These are phyloP conservation scores for Boloria euphrosyne DNA, from an alignment of 2,888 invertebrate species.

Conservation along the genomic window DNA sequence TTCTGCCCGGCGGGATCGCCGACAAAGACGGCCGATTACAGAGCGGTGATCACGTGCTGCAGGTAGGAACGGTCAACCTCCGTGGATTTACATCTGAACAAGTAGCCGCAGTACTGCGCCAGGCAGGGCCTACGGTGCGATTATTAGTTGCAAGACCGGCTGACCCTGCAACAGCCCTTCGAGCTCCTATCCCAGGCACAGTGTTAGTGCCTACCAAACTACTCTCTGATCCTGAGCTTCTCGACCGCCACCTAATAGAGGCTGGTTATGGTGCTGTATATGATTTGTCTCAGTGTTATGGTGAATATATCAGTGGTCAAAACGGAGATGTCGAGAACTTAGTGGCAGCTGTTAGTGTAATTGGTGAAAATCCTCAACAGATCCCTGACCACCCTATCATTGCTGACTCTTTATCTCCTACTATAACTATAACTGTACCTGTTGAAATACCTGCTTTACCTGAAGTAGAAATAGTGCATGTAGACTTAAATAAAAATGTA, in stretches of 20 bases:
- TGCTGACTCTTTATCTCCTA: constrained; percentile 64
- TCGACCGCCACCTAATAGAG: constrained; percentile 92
- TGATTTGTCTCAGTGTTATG: constrained; percentile 71
- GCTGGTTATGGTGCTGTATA: constrained; percentile 86
- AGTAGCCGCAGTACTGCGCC: constrained; percentile 86
- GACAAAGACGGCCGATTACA: constrained; percentile 97
- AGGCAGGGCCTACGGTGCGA: constrained; percentile 91
- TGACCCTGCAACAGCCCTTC: constrained; percentile 91
- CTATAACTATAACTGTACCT: constrained; percentile 77
- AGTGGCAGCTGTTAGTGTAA: constrained; percentile 71
- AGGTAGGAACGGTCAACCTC: constrained; percentile 96
- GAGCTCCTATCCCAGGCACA: constrained; percentile 89
- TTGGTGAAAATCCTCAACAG: constrained; percentile 72
- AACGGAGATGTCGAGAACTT: constrained; percentile 62
- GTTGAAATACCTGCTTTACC: constrained; percentile 86
- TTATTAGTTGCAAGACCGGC: constrained; percentile 96
- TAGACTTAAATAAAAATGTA: constrained; percentile 94
- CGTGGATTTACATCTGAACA: constrained; percentile 98
- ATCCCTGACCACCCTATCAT: constrained; percentile 67
- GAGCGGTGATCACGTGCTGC: constrained; percentile 98
- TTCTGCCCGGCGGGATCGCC: constrained; percentile 97
- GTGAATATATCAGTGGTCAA: constrained; percentile 66
- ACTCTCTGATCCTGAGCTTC: constrained; percentile 94
- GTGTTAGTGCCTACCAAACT: constrained; percentile 96
- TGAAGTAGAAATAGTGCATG: constrained; percentile 95